Base-by-base conservation (phyloP, 2,113 vertebrate species). In the Osmerus mordax region DNA sequence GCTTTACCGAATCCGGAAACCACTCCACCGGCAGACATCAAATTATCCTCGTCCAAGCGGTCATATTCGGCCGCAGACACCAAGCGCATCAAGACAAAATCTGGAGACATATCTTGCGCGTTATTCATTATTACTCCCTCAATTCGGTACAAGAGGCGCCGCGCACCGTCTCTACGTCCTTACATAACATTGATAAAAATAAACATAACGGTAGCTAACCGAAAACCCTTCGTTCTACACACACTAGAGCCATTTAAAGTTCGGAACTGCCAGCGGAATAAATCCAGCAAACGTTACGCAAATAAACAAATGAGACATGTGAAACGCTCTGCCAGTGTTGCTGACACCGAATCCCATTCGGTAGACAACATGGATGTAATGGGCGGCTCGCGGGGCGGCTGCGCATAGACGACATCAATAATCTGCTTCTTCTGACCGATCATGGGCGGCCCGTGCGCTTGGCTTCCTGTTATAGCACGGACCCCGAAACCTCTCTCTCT, bases 51-150 rank as follows among this genome's bases (percentile, higher is more conserved):
- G 71, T 88, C 81, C 84, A 91, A 81, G 51, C 86, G 80, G 81
- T 90, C 89, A 72, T 89, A 90, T 74, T 91, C 88, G 3, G 89
- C 89, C 29, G 89, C 88, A 13, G 90, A 89, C 67, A 91, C 89
- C 80, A 92, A 77, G 59, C 88, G 87, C 91, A 91, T 92, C 70
- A 90, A 78, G 19, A 91, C 90, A 67, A 91, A 92, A 79, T 92
- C 90, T 15, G 90, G 90, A 81, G 89, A 88, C 87, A 83, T 78
- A 78, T 91, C 89, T 73, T 84, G 89, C 85, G 86, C 86, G 87
- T 90, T 86, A 72, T 70, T 91, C 88, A 91, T 91, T 74, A 70
- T 75, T 77, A 72, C 78, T 28, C 52, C 77, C 80, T 83, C 21
- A 55, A 52, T 77, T 65, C 55, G 15, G 75, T 73, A 73, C 32